Evolutionary conservation across 2,113 vertebrate species (phyloP).

Genomic region (Crotalus horridus): DNA sequence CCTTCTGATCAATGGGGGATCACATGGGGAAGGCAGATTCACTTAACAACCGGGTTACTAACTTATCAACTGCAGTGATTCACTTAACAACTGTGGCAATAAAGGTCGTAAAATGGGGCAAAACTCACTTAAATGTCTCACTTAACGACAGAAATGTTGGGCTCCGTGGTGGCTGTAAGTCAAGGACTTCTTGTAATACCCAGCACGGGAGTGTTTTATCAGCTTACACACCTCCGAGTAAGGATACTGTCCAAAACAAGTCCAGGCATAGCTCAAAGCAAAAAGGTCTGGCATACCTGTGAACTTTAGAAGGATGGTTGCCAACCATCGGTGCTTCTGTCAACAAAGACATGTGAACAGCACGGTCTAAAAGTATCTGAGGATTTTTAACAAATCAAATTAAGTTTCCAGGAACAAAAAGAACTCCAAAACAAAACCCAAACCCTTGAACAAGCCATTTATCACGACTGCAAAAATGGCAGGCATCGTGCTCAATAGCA

Average conservation of each 20-base stretch:
- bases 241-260: slow-evolving; percentile 38
- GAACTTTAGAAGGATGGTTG: neutral
- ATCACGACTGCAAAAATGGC: neutral
- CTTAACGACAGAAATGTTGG: too few species aligned
- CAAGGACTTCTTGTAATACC: neutral
- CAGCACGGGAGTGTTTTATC: neutral
- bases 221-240: slow-evolving; percentile 6
- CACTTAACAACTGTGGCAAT: too few species aligned
- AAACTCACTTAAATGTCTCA: too few species aligned
- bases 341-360: neutral
- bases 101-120: too few species aligned
- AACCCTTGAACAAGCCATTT: neutral
- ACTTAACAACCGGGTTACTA: too few species aligned
- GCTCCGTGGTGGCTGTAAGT: too few species aligned
- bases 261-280: slow-evolving; percentile 37
- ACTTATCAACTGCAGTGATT: too few species aligned
- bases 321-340: neutral
- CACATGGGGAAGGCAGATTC: too few species aligned
- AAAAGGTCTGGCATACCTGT: slow-evolving; percentile 29
- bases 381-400: neutral
- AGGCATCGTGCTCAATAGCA: neutral
- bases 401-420: neutral
- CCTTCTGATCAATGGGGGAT: too few species aligned
- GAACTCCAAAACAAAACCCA: neutral
- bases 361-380: neutral